Percentiles rank a stretch among this genome's conserved stretches.
phyloP scores from a whole-genome alignment of 2,888 invertebrate species.

The Embidobia sp. region DNA sequence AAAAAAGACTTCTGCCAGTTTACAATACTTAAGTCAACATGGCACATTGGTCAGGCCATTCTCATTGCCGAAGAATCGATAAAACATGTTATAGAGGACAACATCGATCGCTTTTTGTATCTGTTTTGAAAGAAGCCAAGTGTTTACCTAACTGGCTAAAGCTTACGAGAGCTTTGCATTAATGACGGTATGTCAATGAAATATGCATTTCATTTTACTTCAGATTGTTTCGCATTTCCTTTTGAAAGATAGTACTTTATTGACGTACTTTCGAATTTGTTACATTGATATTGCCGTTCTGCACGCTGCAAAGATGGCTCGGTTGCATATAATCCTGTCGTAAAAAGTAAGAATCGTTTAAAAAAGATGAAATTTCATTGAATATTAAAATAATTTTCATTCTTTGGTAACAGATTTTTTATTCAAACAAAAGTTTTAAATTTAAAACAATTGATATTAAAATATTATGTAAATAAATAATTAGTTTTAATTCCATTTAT shows the following conservation, averaged over 20 bases:
- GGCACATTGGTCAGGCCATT: constrained; percentile 38
- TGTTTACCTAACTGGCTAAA: constrained; percentile 44
- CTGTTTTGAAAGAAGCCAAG: constrained; percentile 44
- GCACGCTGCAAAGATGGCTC: too few relatives aligned
- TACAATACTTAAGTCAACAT: too few relatives aligned
- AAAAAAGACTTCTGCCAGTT: constrained; percentile 11
- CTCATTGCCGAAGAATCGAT: constrained; percentile 34
- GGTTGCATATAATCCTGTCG: too few relatives aligned
- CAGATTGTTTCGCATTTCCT: neutral
- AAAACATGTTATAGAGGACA: constrained; percentile 24
- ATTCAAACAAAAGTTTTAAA: too few relatives aligned
- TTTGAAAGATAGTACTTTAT: constrained; percentile 13
- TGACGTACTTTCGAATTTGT: neutral
- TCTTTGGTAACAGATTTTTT: too few relatives aligned
- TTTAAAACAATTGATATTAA: too few relatives aligned
- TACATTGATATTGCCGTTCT: too few relatives aligned
- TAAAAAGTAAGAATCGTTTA: too few relatives aligned
- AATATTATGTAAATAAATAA: too few relatives aligned
- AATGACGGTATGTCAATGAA: constrained; percentile 22
- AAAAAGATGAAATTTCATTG: too few relatives aligned
- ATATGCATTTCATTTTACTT: constrained; percentile 25
- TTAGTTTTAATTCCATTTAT: too few relatives aligned
- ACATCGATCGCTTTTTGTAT: constrained; percentile 51
- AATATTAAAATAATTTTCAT: too few relatives aligned
- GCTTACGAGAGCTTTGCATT: constrained; percentile 41